phyloP scores from a whole-genome alignment of 2,888 invertebrate species.

The Sacculina carcini region DNA sequence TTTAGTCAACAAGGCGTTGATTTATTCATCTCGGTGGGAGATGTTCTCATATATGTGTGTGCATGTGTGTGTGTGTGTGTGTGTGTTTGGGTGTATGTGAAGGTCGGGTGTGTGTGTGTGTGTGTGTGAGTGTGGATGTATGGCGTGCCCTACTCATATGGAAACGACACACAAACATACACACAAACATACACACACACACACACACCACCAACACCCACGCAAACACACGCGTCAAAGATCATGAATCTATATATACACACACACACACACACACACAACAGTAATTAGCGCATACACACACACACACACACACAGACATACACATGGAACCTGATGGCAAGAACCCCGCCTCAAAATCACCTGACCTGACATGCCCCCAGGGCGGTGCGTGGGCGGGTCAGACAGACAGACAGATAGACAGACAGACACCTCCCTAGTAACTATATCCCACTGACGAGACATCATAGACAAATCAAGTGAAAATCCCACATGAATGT shows the following conservation, averaged over 20 bases:
- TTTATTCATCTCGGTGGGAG: background rate
- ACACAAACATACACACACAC: too few species aligned
- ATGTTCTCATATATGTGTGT: background rate
- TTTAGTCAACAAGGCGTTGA: too few species aligned
- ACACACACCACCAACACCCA: too few species aligned
- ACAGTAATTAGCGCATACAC: background rate
- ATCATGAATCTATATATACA: too few species aligned
- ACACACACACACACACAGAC: background rate
- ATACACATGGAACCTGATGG: background rate
- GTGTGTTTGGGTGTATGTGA: background rate
- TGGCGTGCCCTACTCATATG: background rate
- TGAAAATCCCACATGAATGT: background rate
- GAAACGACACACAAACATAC: too few species aligned
- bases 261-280: too few species aligned
- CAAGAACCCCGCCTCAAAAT: background rate
- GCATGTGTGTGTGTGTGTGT: background rate
- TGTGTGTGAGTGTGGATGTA: background rate
- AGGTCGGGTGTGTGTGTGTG: background rate
- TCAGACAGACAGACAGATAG: background rate
- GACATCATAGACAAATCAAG: background rate
- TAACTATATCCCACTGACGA: too few species aligned
- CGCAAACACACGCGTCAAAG: too few species aligned
- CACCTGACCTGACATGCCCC: background rate
- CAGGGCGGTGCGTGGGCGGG: background rate
- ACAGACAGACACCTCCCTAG: too few species aligned